Evolutionary conservation across 2,113 vertebrate species (phyloP), one percentile per base, ranked within the genome.

Genomic region (Nipponia nippon): DNA sequence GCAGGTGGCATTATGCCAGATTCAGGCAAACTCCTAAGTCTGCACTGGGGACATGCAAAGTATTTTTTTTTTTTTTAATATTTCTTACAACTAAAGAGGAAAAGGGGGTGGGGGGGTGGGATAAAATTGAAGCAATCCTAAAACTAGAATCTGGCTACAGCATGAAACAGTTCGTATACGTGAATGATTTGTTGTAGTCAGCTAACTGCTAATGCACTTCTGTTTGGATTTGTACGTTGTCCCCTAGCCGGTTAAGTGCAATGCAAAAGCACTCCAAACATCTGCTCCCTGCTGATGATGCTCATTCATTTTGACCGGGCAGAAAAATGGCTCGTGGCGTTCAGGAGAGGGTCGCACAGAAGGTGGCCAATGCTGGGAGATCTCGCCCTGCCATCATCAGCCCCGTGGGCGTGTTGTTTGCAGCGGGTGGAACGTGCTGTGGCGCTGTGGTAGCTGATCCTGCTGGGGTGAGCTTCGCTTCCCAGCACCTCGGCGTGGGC

Each of bases 1-100:
- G 34, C 8, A 2, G 1, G 2, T 44, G 53, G 4, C 3, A 0
- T 13, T 10, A 0, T 4, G 15, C 9, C 40, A 16, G 11, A 2
- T 2, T 12, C 3, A 6, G 71, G 40, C 21, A 14, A 22, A 27
- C 21, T 8, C 8, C 18, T 3, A 3, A 7, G 6, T 10, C 46
- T 42, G 36, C 12, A 1, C 34, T 38, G 76, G 32, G 42, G 27
- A 17, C 2, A 8, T 0, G 9, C 38, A 46, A 34, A 42, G 61
- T 11, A 3, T 9, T 29, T 42, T 12, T 34, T 29, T 42, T 12
- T 34, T 13, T 38, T 27, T 25, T n/a, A 29, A 7, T 49, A 7
- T 13, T 47, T 56, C 70, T 70, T 63, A 5, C 2, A 10, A 3
- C 9, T 40, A 17, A 34, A 34, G 16, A 23, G 42, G 36, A 62